A percentile compares a stretch with the other conserved stretches of the same genome.
phyloP scores from a whole-genome alignment of 2,888 invertebrate genomes.

The Laothoe populi region DNA sequence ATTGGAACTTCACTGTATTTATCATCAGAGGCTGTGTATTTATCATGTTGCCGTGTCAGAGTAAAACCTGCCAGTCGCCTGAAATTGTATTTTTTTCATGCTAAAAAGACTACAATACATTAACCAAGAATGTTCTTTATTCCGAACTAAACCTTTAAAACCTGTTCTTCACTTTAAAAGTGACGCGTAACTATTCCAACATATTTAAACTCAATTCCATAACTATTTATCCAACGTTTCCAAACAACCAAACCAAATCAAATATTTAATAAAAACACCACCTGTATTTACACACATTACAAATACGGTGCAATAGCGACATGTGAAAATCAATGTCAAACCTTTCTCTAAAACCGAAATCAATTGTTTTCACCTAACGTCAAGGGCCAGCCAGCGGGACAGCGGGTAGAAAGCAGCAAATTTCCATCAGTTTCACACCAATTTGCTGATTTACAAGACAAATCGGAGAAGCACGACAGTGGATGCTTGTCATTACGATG shows the following conservation, averaged over 20 bases:
- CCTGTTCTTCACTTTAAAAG: too few relatives aligned
- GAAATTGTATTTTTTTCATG: too few relatives aligned
- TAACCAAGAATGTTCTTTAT: too few relatives aligned
- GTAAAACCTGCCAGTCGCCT: too few relatives aligned
- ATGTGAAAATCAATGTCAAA: slow-evolving; percentile 3
- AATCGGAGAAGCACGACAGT: slow-evolving; percentile 44
- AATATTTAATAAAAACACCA: slow-evolving; percentile 26
- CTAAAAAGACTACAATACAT: too few relatives aligned
- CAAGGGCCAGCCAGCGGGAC: slow-evolving; percentile 39
- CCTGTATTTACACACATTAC: slow-evolving; percentile 32
- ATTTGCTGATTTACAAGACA: slow-evolving; percentile 64
- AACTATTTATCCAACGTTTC: not conserved
- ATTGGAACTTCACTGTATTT: too few relatives aligned
- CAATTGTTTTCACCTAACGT: slow-evolving; percentile 61
- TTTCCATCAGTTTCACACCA: slow-evolving; percentile 60
- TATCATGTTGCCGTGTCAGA: too few relatives aligned
- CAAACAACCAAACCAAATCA: slow-evolving; percentile 3
- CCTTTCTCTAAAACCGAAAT: slow-evolving; percentile 61
- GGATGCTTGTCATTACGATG: not conserved
- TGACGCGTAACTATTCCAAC: not conserved
- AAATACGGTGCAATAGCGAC: not conserved
- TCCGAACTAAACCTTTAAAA: too few relatives aligned
- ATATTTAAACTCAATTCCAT: slow-evolving; percentile 1
- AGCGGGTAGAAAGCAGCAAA: slow-evolving; percentile 49
- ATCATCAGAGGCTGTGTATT: too few relatives aligned